Percentiles rank a stretch among this genome's conserved stretches.
phyloP scores from a whole-genome alignment of 2,888 invertebrate genomes.

The Diloba caeruleocephala region DNA sequence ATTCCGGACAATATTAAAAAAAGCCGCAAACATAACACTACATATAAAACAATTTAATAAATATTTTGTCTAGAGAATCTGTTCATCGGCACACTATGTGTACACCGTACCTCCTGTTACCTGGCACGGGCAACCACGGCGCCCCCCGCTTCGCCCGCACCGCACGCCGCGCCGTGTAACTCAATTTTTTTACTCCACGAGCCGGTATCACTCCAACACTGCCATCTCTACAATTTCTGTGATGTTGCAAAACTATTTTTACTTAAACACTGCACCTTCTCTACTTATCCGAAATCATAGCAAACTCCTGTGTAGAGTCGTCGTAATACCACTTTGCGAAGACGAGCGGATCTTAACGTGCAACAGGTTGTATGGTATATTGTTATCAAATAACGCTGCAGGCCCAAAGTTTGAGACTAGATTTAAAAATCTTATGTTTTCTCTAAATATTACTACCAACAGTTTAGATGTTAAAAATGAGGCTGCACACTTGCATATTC shows the following conservation, averaged over 20 bases:
- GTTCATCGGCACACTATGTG: conserved; percentile 60
- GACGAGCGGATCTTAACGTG: conserved; percentile 4
- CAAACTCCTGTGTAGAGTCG: no score
- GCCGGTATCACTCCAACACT: conserved; percentile 31
- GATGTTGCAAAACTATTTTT: conserved; percentile 38
- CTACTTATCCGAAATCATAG: no score
- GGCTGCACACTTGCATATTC: neutral
- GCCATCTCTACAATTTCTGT: conserved; percentile 13
- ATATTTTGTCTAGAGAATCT: conserved; percentile 51
- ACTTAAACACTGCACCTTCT: conserved; percentile 19
- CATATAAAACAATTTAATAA: neutral
- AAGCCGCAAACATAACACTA: no score
- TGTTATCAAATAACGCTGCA: neutral
- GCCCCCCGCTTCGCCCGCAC: conserved; percentile 62
- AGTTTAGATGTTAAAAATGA: no score
- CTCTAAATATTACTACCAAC: no score
- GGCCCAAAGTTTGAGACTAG: no score
- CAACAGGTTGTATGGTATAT: conserved; percentile 34
- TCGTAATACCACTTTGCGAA: conserved; percentile 3
- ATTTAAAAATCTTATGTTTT: no score
- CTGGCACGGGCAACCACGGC: conserved; percentile 80
- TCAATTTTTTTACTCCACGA: conserved; percentile 66
- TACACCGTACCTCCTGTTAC: conserved; percentile 88
- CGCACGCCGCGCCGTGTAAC: conserved; percentile 56
- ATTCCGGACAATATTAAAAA: no score